Evolutionary conservation across 2,113 vertebrate genomes (phyloP), one percentile per base, ranked within the genome.

Genomic region (Paracanthobrama guichenoti): DNA sequence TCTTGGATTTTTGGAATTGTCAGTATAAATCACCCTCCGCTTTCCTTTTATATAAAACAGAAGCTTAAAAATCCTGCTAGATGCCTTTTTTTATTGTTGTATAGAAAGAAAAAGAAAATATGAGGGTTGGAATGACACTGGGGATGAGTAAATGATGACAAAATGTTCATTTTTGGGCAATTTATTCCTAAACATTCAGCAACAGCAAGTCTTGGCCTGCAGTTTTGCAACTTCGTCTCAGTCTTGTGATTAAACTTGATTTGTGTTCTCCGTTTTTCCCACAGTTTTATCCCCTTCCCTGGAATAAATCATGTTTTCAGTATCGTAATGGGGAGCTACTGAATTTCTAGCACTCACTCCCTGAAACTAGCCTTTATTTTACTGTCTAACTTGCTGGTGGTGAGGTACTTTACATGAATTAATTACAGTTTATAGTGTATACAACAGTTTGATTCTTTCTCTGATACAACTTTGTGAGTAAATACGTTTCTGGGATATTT

Each of bases 211-310:
- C 24, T 46, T 35, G 10, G 24, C 5, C 31, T 31, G 31, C 39
- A 22, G 13, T 74, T 53, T 75, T 53, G 72, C 46, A 50, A 28
- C 26, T 84, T 79, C 74, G 67, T 87, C 83, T 66, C 83, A 74
- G 46, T 83, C 80, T 82, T 83, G 86, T 85, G 86, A 75, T 85
- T 67, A 67, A 66, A 67, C 46, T 75, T 64, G 22, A 75, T 60
- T 46, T 53, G 50, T 87, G 46, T 67, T 74, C 55, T n/a, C 46
- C 35, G 2, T 31, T 76, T 55, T 55, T n/a, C n/a, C 39, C 26
- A 53, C 28, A 60, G 55, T 60, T 75, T 75, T 75, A 75, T 53
- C 48, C 18, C 46, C 46, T 16, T 50, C 24, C 2, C 48, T 53
- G 48, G 4, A 44, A 60, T 44, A 46, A 60, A 78, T 31, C 7